Evolutionary conservation across 2,888 invertebrate species (phyloP).

Genomic region (Drosophila limbata): DNA sequence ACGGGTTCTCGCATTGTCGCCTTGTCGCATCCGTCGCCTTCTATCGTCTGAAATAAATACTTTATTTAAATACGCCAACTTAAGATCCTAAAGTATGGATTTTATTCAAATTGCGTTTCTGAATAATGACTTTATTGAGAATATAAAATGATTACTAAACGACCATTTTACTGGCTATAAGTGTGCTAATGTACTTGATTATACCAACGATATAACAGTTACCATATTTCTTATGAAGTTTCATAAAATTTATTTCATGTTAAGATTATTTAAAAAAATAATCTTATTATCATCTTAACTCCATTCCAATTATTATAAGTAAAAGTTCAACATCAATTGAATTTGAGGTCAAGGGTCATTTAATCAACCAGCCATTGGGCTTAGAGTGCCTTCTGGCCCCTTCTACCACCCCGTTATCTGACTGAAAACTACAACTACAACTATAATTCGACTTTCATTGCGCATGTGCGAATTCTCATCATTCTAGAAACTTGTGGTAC

Average conservation of each 20-base stretch:
- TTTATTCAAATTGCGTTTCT: constrained; percentile 22
- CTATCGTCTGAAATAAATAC: constrained; percentile 10
- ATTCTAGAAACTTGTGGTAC: constrained; percentile 18
- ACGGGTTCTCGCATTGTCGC: constrained; percentile 56
- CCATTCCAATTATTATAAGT: neutral
- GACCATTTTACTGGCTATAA: constrained; percentile 4
- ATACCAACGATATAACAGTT: neutral
- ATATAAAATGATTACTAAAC: constrained; percentile 14
- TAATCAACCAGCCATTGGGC: constrained; percentile 12
- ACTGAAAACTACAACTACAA: constrained; percentile 19
- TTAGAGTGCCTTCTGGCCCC: neutral
- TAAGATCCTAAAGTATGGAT: constrained; percentile 33
- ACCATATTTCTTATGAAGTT: neutral
- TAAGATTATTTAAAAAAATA: neutral
- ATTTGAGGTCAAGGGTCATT: constrained; percentile 15
- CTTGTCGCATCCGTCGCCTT: constrained; percentile 1
- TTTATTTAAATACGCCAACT: constrained; percentile 24
- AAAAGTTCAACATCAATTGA: neutral
- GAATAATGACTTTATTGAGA: constrained; percentile 42
- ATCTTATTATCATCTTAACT: neutral
- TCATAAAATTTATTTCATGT: neutral
- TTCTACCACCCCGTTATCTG: neutral
- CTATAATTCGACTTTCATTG: constrained; percentile 26
- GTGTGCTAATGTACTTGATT: neutral
- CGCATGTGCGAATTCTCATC: constrained; percentile 62